Evolutionary conservation across 2,113 vertebrate species (phyloP).

Genomic region (Synodontis membranacea): DNA sequence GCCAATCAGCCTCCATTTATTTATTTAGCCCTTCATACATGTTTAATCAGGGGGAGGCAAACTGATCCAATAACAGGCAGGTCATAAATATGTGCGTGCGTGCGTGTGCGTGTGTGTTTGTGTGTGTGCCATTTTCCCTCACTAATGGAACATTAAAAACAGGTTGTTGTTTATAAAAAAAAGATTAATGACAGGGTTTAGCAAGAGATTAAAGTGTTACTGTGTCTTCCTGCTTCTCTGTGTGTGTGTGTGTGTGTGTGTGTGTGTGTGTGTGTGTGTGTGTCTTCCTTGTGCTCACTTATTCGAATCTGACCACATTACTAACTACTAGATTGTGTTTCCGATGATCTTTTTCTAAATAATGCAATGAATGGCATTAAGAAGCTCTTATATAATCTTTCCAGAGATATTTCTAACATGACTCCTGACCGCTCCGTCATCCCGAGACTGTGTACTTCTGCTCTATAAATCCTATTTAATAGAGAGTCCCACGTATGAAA

Average conservation of each 20-base stretch:
- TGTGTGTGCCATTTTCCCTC: constrained; percentile 28
- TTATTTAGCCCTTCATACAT: constrained; percentile 54
- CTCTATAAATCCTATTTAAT: not conserved
- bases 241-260: not conserved
- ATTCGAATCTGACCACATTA: not conserved
- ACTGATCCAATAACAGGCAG: constrained; percentile 43
- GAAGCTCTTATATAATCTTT: not conserved
- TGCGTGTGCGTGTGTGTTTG: constrained; percentile 2
- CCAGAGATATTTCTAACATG: not conserved
- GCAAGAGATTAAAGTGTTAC: constrained; percentile 29
- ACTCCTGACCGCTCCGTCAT: not conserved
- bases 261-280: not conserved
- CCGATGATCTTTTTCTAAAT: not conserved
- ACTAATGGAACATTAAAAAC: constrained; percentile 42
- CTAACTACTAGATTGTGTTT: not conserved
- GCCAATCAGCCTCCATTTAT: constrained; percentile 48
- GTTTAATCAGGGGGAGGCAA: constrained; percentile 52
- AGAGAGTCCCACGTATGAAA: not conserved
- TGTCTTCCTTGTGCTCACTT: no score
- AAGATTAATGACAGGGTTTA: constrained; percentile 51
- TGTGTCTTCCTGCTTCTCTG: not conserved
- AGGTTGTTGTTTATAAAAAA: constrained; percentile 43
- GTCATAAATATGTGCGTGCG: constrained; percentile 20
- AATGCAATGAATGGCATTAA: not conserved
- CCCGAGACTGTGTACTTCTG: not conserved